Evolutionary conservation across 1,140 invertebrate species (phyloP), one percentile per base, ranked within the genome.

Genomic region (Dendrolimus punctatus): DNA sequence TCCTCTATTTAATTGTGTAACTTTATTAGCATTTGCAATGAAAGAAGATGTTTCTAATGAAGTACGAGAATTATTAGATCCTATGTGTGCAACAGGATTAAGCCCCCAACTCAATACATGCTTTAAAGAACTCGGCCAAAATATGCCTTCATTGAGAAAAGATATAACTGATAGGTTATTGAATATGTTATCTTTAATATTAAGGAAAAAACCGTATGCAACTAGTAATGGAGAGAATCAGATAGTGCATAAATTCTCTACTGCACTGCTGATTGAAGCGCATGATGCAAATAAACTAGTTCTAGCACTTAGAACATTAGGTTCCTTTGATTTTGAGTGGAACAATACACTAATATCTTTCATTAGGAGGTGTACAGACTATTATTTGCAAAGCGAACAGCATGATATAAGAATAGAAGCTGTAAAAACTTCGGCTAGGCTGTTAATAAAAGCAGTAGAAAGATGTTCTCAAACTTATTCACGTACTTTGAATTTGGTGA

Each of bases 261-360:
- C 71, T 42, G 73, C 63, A 45, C 71, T 76, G 58, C 57, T 73
- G 23, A 71, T 88, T 44, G 91, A 92, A 60, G 78, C 87, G 8
- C 89, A 90, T 49, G 96, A 98, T 81, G 92, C 94, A 6, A 88
- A 92, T 7, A 96, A 93, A 55, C 94, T 97, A 49, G 96, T 98
- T 2, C 85, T 99, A 36, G 98, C 98, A 0, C 85, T 99, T 2
- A 91, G 94, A 67, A 99, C 98, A 4, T 89, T 99, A 0, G 97
- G 97, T 5, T 95, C 93, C 4, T 99, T 99, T 82, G 97, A 99
- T 85, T 99, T 99, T 86, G 96, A 99, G 78, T 96, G 96, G 48
- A 95, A 97, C 75, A 95, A 98, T 80, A 96, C 94, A 39, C 85
- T 98, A 55, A 90, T 98, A 64, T 96, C 97, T 67, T 98, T 99